phyloP scores from a whole-genome alignment of 1,140 invertebrate genomes.

The Cardiocondyla obscurior region DNA sequence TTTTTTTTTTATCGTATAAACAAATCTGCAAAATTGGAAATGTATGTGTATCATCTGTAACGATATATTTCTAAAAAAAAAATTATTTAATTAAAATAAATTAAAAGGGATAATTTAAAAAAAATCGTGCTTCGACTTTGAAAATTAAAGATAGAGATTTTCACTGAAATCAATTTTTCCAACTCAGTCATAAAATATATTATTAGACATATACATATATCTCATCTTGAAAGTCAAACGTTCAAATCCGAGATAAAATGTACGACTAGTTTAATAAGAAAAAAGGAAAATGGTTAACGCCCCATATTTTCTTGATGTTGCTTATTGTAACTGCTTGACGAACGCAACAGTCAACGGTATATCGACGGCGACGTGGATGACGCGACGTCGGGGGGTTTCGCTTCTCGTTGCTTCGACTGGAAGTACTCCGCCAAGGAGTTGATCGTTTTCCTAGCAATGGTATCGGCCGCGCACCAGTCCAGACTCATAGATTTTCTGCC shows the following conservation, averaged over 20 bases:
- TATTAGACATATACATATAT: not conserved
- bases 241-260: not conserved
- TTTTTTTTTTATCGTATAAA: not conserved
- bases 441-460: constrained; percentile 80
- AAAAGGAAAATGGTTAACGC: not conserved
- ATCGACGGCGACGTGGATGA: constrained; percentile 60
- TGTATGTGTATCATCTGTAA: not conserved
- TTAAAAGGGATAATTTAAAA: not conserved
- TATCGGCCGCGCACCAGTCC: constrained; percentile 81
- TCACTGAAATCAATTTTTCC: not conserved
- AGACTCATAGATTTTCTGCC: constrained; percentile 81
- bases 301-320: constrained; percentile 1
- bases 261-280: not conserved
- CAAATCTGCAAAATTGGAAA: not conserved
- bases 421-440: constrained; percentile 83
- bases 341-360: constrained; percentile 73
- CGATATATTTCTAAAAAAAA: not conserved
- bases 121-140: not conserved
- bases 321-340: no score
- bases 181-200: not conserved
- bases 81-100: not conserved
- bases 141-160: not conserved
- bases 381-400: constrained; percentile 33
- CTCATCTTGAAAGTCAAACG: not conserved
- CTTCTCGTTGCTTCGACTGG: constrained; percentile 78